These are phyloP conservation scores for Syrista parreyssii DNA, from an alignment of 2,888 invertebrate species.

Conservation along the genomic window DNA sequence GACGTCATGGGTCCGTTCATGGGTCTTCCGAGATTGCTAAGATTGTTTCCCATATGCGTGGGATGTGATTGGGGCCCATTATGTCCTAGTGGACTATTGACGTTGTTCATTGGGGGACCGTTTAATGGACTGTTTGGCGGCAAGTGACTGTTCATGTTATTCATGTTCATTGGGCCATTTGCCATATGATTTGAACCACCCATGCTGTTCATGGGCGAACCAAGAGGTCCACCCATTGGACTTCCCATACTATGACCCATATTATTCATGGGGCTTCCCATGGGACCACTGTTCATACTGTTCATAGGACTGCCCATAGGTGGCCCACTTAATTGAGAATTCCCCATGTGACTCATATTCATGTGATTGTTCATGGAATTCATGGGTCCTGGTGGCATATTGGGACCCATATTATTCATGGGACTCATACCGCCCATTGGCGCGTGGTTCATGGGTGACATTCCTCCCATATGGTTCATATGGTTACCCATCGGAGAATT, in stretches of 20 bases:
- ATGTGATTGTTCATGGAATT: slow-evolving; percentile 69
- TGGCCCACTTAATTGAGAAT: slow-evolving; percentile 65
- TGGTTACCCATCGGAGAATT: slow-evolving; percentile 65
- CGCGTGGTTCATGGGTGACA: slow-evolving; percentile 73
- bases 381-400: slow-evolving; percentile 76
- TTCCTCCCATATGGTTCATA: slow-evolving; percentile 74
- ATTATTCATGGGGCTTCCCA: slow-evolving; percentile 74
- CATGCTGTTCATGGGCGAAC: slow-evolving; percentile 78
- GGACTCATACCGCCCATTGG: slow-evolving; percentile 74
- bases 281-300: slow-evolving; percentile 67
- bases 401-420: slow-evolving; percentile 80
- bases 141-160: slow-evolving; percentile 62
- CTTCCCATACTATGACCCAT: slow-evolving; percentile 77
- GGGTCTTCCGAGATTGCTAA: slow-evolving; percentile 69
- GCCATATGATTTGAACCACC: slow-evolving; percentile 63
- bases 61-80: slow-evolving; percentile 61
- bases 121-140: slow-evolving; percentile 61
- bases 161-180: slow-evolving; percentile 61
- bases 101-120: slow-evolving; percentile 61
- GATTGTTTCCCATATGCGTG: slow-evolving; percentile 61
- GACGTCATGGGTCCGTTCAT: slow-evolving; percentile 80
- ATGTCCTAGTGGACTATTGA: slow-evolving; percentile 60
- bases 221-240: slow-evolving; percentile 73
- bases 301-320: slow-evolving; percentile 78
- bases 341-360: slow-evolving; percentile 66